Conservation (phyloP, 2,113 vertebrate species). For the Tetrao urogallus region DNA sequence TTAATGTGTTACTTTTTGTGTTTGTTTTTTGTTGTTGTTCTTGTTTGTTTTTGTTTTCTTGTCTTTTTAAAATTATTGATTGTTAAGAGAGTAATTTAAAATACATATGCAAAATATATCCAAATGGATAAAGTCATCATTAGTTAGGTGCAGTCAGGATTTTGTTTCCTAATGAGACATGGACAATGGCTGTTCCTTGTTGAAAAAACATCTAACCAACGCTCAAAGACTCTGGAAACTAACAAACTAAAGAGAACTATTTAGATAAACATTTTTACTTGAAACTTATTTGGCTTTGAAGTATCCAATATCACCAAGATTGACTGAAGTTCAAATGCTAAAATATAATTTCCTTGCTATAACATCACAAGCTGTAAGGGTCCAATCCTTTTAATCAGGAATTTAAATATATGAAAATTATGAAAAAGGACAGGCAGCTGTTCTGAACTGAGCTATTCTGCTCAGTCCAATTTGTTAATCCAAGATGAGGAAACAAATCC, state of each 20-base stretch:
- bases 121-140: neutral
- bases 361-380: neutral
- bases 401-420: neutral
- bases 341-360: neutral
- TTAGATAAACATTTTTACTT: neutral
- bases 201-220: neutral
- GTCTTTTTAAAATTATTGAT: neutral
- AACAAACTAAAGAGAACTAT: neutral
- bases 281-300: neutral
- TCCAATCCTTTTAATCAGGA: neutral
- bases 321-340: neutral
- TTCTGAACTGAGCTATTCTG: neutral
- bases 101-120: neutral
- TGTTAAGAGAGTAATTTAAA: neutral
- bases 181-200: neutral
- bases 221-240: neutral
- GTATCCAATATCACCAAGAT: neutral
- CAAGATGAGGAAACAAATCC: slow-evolving; percentile 28
- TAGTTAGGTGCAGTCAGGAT: neutral
- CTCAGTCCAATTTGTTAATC: slow-evolving; percentile 7
- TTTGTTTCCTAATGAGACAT: neutral
- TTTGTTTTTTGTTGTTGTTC: too few species aligned
- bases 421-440: neutral
- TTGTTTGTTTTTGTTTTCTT: neutral
- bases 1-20: neutral